phyloP scores from a whole-genome alignment of 1,140 invertebrate genomes.

The Chrysoperla carnea region DNA sequence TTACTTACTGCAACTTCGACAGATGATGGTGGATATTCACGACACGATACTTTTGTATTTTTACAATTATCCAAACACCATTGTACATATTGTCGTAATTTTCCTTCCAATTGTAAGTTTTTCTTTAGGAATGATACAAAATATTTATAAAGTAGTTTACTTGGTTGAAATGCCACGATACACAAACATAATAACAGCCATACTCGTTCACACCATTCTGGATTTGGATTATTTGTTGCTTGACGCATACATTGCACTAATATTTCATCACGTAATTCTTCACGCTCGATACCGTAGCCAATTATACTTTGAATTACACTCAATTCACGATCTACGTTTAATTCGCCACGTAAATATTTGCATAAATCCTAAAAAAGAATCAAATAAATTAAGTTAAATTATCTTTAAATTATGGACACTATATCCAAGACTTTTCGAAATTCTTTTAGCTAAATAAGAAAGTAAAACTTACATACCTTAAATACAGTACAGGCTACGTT shows the following conservation, averaged over 20 bases:
- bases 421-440: too few relatives aligned
- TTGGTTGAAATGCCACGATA: constrained; percentile 82
- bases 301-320: constrained; percentile 71
- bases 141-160: constrained; percentile 67
- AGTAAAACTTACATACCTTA: constrained; percentile 38
- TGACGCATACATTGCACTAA: constrained; percentile 75
- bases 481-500: constrained; percentile 80
- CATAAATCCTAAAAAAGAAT: constrained; percentile 52
- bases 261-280: constrained; percentile 78
- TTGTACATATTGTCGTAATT: constrained; percentile 70
- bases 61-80: constrained; percentile 89
- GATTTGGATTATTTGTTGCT: constrained; percentile 67
- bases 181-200: constrained; percentile 81
- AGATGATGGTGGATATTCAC: constrained; percentile 74
- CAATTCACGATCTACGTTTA: constrained; percentile 66
- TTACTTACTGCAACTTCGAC: constrained; percentile 76
- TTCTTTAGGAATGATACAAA: constrained; percentile 63
- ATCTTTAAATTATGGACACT: too few relatives aligned
- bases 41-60: constrained; percentile 60
- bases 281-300: constrained; percentile 67
- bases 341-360: constrained; percentile 71
- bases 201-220: constrained; percentile 60
- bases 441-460: background rate
- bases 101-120: constrained; percentile 48
- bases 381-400: background rate